Evolutionary conservation across 2,113 vertebrate species (phyloP), one percentile per base, ranked within the genome.

Genomic region (Phalacrocorax carbo): DNA sequence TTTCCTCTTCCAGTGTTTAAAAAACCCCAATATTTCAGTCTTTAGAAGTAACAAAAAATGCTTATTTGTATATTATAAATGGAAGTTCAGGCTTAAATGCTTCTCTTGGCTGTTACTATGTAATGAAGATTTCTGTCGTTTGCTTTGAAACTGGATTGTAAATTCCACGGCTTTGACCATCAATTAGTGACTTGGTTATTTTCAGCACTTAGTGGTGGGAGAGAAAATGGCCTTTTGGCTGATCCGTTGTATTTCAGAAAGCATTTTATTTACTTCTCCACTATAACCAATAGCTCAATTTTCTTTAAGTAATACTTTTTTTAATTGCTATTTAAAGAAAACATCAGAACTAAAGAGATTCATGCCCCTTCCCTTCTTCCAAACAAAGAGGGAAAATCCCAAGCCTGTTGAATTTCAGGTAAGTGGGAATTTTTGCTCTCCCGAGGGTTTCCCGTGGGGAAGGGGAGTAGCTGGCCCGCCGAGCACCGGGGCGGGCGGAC

Each of bases 401-500:
- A 27, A 46, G 10, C 34, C 34, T 58, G 36, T 26, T 58, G 44
- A 10, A 27, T 60, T 71, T 42, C 34, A 52, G n/a, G 13, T 32
- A 20, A 7, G 40, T 11, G 51, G 71, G 60, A 48, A 58, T 5
- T 46, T 30, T 80, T 51, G 27, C 15, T 86, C 13, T 81, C 36
- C n/a, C 0, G 1, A 25, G 48, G 61, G 15, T 23, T 34, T 40
- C 44, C 15, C 2, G 1, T 34, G 18, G 75, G 44, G n/a, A 6
- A 4, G 1, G 4, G 62, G 52, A 84, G 49, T 38, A 7, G 36
- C 73, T 10, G 13, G 14, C 36, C 32, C 5, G 0, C n/a, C 54
- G 13, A 7, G 13, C 27, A 7, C 21, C 7, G 22, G n/a, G 30
- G 44, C 8, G 1, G 2, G 14, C 5, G 29, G 46, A 25, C 4